Base-by-base conservation (phyloP, 2,113 vertebrate genomes). In the Petrocephalus microphthalmus region DNA sequence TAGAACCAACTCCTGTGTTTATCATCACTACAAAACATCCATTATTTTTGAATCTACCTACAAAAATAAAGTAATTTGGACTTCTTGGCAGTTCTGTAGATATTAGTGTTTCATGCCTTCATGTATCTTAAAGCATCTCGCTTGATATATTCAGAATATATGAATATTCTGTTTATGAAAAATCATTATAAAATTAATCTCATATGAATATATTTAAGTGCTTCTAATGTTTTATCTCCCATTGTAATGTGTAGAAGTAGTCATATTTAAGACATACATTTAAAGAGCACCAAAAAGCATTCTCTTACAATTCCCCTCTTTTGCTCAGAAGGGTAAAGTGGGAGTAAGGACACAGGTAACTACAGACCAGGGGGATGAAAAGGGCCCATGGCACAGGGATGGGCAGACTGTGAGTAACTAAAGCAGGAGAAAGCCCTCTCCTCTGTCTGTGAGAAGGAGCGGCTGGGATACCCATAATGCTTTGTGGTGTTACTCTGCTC, bases 321-420 rank as follows among this genome's bases (percentile, higher is more conserved):
- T 92, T 91, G 81, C 92, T 93, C 89, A 92, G 93, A 94, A 95
- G 94, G 93, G 92, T 91, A 91, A 93, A 89, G 84, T 91, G 91
- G 91, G 89, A 91, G 89, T 91, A 89, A 85, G 88, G 92, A 93
- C 82, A 67, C 90, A 95, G 93, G 92, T 95, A 94, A 92, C 2
- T 15, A 51, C 78, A 88, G 51, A 57, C 71, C 84, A 64, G 57
- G 78, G 52, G 49, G 57, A 86, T 83, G 71, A 86, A 53, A 49
- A 64, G 54, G 82, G 71, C 42, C 85, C 84, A 19, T 84, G 84
- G 86, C 87, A 86, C 85, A 71, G 82, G 82, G 51, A 54, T 89
- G 88, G 88, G 51, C 82, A 11, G 67, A 57, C 86, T 81, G 90
- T 90, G 89, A 90, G 89, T 89, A 91, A 88, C 49, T 47, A 25